Percentiles rank a stretch among this genome's conserved stretches.
Evolutionary conservation across 2,797 vertebrate genomes (phyloP).

Genomic region (Rhinoraja longicauda): DNA sequence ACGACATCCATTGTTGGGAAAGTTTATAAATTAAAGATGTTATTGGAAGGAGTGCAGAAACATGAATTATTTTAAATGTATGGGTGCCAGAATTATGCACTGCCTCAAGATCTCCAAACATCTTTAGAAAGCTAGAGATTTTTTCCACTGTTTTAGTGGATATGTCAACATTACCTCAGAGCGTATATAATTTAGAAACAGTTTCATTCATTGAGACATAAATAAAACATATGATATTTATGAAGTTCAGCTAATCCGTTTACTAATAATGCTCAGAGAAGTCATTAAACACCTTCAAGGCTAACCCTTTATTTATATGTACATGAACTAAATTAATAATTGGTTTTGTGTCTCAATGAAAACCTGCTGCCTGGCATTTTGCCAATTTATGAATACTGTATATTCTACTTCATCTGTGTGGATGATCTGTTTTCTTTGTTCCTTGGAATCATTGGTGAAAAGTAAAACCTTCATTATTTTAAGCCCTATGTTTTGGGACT

Average conservation of each 20-base stretch:
- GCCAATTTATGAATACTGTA: neutral
- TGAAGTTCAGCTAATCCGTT: neutral
- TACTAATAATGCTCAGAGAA: neutral
- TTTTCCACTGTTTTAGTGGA: neutral
- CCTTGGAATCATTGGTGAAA: neutral
- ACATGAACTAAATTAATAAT: neutral
- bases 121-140: neutral
- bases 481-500: neutral
- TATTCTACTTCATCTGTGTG: neutral
- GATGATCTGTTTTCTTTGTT: neutral
- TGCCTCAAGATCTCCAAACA: neutral
- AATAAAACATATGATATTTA: constrained; percentile 6
- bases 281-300: neutral
- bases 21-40: neutral
- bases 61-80: neutral
- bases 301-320: neutral
- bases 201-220: neutral
- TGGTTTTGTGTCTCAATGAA: neutral
- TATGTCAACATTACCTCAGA: neutral
- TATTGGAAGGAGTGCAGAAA: neutral
- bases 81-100: neutral
- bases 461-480: neutral
- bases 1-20: neutral
- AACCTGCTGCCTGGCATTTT: neutral
- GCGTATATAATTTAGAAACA: neutral